Evolutionary conservation across 2,113 vertebrate genomes (phyloP).

Genomic region (Plestiodon gilberti): DNA sequence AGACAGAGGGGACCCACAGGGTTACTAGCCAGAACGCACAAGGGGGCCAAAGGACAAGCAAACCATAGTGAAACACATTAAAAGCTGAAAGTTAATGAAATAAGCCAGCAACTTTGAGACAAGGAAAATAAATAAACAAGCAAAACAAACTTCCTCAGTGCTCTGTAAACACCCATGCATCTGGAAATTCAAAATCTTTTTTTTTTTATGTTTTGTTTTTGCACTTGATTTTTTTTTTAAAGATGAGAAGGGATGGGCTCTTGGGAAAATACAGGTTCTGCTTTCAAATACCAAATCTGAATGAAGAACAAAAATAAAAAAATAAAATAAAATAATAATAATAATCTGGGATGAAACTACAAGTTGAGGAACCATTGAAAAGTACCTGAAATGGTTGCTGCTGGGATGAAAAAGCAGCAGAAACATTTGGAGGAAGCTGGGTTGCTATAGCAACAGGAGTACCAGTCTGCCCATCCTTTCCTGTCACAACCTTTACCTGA

Average conservation of each 20-base stretch:
- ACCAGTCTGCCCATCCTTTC: slow-evolving; percentile 95
- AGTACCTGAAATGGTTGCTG: slow-evolving; percentile 92
- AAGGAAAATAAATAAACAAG: neutral
- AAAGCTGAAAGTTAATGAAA: slow-evolving; percentile 74
- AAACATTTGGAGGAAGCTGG: slow-evolving; percentile 96
- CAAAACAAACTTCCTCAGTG: slow-evolving; percentile 60
- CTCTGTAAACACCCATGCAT: slow-evolving; percentile 59
- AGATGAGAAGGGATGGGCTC: slow-evolving; percentile 69
- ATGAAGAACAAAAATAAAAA: slow-evolving; percentile 68
- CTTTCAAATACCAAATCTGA: slow-evolving; percentile 71
- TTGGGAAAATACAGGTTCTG: slow-evolving; percentile 65
- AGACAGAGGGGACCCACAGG: slow-evolving; percentile 63
- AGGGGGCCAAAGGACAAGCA: slow-evolving; percentile 65
- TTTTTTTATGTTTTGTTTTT: neutral
- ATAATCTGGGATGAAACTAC: slow-evolving; percentile 77
- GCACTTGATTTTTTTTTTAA: neutral
- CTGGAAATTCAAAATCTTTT: slow-evolving; percentile 57
- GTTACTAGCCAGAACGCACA: slow-evolving; percentile 63
- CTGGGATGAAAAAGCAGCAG: slow-evolving; percentile 92
- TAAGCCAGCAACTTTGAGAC: slow-evolving; percentile 74
- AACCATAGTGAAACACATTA: slow-evolving; percentile 72
- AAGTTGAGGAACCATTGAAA: slow-evolving; percentile 79
- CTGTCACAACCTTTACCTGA: slow-evolving; percentile 95
- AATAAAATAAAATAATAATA: neutral
- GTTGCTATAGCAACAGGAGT: slow-evolving; percentile 97